These are phyloP conservation scores for Stenichneumon culpator DNA, from an alignment of 2,888 invertebrate species.

Conservation along the genomic window DNA sequence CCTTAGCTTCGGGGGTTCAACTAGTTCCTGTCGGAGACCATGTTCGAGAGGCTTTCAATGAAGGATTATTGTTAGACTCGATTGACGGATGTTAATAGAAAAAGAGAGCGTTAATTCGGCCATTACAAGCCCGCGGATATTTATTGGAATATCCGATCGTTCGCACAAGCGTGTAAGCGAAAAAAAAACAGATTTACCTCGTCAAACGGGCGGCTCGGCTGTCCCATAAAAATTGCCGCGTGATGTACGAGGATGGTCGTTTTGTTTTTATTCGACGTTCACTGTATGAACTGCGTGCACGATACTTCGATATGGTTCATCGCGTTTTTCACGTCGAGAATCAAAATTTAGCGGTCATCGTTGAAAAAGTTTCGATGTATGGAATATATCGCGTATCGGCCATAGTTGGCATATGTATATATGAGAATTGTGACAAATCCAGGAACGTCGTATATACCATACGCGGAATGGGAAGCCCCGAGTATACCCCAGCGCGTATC, in stretches of 20 bases:
- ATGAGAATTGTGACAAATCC: constrained; percentile 42
- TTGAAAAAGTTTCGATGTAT: constrained; percentile 18
- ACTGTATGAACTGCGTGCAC: background rate
- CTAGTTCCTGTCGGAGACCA: background rate
- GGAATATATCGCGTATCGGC: background rate
- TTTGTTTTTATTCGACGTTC: background rate
- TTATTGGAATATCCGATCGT: background rate
- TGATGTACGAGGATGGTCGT: background rate
- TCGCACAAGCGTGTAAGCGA: background rate
- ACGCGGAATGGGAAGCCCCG: constrained; percentile 39
- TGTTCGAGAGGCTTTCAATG: background rate
- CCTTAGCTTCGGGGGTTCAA: background rate
- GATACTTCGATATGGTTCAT: constrained; percentile 11
- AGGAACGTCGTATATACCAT: constrained; percentile 13
- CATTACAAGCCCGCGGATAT: background rate
- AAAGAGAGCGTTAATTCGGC: background rate
- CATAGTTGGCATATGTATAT: background rate
- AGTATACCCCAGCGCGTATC: background rate
- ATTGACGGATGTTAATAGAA: background rate
- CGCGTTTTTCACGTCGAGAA: constrained; percentile 32
- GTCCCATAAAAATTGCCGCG: constrained; percentile 11
- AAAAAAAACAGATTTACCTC: background rate
- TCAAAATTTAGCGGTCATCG: constrained; percentile 28
- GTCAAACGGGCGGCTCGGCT: background rate
- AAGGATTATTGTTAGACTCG: background rate